Percentiles rank a stretch among this genome's conserved stretches.
Evolutionary conservation across 2,113 vertebrate species (phyloP).

Genomic region (Cephalopterus ornatus): DNA sequence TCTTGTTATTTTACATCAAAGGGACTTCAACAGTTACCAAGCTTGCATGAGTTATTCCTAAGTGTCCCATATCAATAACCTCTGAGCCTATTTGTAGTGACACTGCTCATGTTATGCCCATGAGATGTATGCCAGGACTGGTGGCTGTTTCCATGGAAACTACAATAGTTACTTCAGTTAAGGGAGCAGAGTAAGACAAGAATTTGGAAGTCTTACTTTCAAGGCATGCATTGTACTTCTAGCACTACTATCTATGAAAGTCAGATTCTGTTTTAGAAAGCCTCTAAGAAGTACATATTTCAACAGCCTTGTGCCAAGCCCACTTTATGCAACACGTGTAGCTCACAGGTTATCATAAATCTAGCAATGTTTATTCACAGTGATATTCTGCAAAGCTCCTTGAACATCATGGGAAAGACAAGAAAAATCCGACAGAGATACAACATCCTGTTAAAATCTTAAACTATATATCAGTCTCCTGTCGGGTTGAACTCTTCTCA

Average conservation of each 20-base stretch:
- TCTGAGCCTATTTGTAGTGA: conserved; percentile 54
- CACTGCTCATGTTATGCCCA: conserved; percentile 65
- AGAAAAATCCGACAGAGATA: background rate
- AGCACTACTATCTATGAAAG: background rate
- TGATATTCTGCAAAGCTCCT: background rate
- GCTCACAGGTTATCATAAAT: background rate
- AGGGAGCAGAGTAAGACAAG: background rate
- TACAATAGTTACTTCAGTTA: background rate
- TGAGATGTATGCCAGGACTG: background rate
- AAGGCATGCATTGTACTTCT: background rate
- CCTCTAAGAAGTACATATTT: background rate
- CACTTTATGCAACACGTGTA: background rate
- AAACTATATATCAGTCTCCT: background rate
- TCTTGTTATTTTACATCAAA: background rate
- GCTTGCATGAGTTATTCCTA: conserved; percentile 59
- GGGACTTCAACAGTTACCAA: conserved; percentile 1
- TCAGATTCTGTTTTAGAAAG: background rate
- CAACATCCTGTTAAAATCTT: background rate
- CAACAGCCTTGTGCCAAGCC: background rate
- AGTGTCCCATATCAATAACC: conserved; percentile 56
- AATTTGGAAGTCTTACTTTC: conserved; percentile 14
- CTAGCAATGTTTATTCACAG: background rate
- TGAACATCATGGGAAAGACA: background rate
- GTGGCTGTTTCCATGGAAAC: conserved; percentile 53
- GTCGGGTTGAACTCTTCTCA: background rate